Conservation (phyloP, 2,888 invertebrate species). For the Zhuqinia jingwanae region DNA sequence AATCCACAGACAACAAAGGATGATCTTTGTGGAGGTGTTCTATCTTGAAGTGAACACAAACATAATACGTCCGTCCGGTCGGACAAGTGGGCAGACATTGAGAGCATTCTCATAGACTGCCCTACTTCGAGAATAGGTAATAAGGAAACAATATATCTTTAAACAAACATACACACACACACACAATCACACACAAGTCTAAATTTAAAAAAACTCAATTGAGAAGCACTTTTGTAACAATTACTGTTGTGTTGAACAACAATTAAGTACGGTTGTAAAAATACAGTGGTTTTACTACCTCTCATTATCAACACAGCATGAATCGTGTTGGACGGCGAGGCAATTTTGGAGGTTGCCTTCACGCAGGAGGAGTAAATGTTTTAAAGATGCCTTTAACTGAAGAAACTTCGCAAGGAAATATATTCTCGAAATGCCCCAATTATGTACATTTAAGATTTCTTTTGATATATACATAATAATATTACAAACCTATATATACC, state of each 20-base stretch:
- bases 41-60: too few relatives aligned
- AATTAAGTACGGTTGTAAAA: slow-evolving; percentile 50
- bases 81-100: too few relatives aligned
- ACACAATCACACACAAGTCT: background rate
- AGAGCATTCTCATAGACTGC: too few relatives aligned
- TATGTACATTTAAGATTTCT: too few relatives aligned
- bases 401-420: background rate
- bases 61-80: too few relatives aligned
- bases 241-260: slow-evolving; percentile 5
- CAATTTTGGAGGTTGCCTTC: slow-evolving; percentile 5
- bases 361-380: background rate
- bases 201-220: background rate
- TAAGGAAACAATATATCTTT: background rate
- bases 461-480: too few relatives aligned
- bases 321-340: slow-evolving; percentile 20
- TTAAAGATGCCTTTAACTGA: background rate
- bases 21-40: too few relatives aligned
- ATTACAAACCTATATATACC: background rate
- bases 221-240: background rate
- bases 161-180: too few relatives aligned
- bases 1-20: too few relatives aligned
- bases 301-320: slow-evolving; percentile 50
- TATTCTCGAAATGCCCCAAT: slow-evolving; percentile 32
- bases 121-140: too few relatives aligned
- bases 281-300: slow-evolving; percentile 61